Conservation (phyloP, 2,888 invertebrate species). For the Ariolimax columbianus region DNA sequence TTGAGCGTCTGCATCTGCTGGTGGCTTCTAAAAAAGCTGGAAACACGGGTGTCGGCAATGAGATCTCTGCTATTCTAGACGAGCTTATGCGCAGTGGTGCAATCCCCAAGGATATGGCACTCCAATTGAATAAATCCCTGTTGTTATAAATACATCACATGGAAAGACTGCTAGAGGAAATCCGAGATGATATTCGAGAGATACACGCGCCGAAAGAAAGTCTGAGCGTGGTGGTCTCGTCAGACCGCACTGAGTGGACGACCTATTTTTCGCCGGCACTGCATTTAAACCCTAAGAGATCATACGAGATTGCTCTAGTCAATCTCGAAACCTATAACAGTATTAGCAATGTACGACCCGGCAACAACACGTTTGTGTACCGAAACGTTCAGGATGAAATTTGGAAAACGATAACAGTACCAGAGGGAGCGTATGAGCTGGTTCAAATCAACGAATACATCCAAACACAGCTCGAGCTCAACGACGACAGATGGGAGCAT, state of each 20-base stretch:
- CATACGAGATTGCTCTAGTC: background rate
- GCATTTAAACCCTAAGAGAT: background rate
- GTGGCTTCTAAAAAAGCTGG: background rate
- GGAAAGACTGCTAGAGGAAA: background rate
- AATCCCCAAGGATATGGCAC: background rate
- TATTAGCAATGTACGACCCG: background rate
- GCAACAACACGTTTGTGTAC: background rate
- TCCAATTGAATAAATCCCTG: background rate
- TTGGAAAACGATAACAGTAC: background rate
- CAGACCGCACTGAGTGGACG: background rate
- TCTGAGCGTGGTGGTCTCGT: background rate
- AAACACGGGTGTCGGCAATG: constrained; percentile 1
- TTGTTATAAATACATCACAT: background rate
- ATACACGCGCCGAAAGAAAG: background rate
- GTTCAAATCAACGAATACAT: background rate
- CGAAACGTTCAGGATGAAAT: background rate
- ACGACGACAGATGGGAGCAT: background rate
- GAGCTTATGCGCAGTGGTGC: background rate
- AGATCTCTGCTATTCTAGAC: constrained; percentile 6
- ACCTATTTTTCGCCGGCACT: background rate
- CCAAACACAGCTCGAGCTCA: no score
- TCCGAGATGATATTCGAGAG: background rate
- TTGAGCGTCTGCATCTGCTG: background rate
- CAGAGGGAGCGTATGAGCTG: background rate
- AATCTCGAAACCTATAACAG: background rate